phyloP scores from a whole-genome alignment of 2,888 invertebrate genomes.

The Stenoptilia bipunctidactyla region DNA sequence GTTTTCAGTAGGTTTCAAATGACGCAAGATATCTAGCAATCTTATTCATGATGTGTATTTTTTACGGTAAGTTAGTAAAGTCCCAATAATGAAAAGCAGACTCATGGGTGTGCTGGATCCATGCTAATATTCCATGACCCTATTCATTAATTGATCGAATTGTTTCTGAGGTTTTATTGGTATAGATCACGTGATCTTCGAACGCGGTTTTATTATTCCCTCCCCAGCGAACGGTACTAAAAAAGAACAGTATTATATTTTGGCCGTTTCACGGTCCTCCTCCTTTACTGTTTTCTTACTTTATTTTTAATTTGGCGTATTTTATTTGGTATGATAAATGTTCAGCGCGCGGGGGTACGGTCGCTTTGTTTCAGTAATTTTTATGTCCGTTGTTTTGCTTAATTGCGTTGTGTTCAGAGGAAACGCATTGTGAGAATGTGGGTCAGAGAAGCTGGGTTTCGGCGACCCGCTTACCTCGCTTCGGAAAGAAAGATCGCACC shows the following conservation, averaged over 20 bases:
- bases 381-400: conserved; percentile 66
- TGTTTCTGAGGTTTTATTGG: conserved; percentile 13
- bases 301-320: conserved; percentile 68
- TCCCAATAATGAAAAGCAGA: too few relatives aligned
- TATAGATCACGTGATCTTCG: conserved; percentile 27
- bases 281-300: conserved; percentile 57
- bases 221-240: conserved; percentile 34
- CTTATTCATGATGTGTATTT: too few relatives aligned
- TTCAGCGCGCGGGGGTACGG: conserved; percentile 38
- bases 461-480: conserved; percentile 49
- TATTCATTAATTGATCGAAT: too few relatives aligned
- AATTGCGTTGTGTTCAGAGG: conserved; percentile 61
- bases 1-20: too few relatives aligned
- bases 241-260: conserved; percentile 50
- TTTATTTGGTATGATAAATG: conserved; percentile 71
- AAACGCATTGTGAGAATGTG: conserved; percentile 58
- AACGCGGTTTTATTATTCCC: conserved; percentile 28
- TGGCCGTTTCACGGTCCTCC: conserved; percentile 43
- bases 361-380: conserved; percentile 66
- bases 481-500: conserved; percentile 8
- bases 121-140: conserved; percentile 1
- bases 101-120: too few relatives aligned
- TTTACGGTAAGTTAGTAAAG: too few relatives aligned
- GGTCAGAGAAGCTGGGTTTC: conserved; percentile 43
- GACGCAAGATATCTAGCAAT: too few relatives aligned